phyloP scores from a whole-genome alignment of 2,888 invertebrate species.

The Luperina nickerlii region DNA sequence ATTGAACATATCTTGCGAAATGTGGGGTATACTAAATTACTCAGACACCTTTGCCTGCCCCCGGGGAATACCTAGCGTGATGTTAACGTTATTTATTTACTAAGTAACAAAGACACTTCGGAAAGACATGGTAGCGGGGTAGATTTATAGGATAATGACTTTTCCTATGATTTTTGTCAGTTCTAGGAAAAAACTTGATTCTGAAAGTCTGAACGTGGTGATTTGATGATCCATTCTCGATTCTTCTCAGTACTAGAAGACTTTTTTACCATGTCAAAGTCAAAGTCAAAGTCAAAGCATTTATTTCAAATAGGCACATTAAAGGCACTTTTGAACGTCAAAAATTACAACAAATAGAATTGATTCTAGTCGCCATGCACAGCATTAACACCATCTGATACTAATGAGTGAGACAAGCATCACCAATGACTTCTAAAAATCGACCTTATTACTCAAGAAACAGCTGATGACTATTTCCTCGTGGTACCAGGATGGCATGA shows the following conservation, averaged over 20 bases:
- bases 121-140: neutral
- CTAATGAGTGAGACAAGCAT: neutral
- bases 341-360: too few relatives aligned
- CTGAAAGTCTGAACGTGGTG: neutral
- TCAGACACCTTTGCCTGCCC: neutral
- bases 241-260: neutral
- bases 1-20: neutral
- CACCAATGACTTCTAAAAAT: slow-evolving; percentile 6
- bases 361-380: too few relatives aligned
- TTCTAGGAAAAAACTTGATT: neutral
- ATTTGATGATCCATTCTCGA: neutral
- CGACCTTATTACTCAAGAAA: slow-evolving; percentile 23
- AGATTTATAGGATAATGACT: neutral
- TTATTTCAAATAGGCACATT: too few relatives aligned
- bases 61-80: neutral
- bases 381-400: neutral
- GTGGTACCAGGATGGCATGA: slow-evolving; percentile 35
- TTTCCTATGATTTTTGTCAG: neutral
- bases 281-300: too few relatives aligned
- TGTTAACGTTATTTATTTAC: neutral
- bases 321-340: too few relatives aligned
- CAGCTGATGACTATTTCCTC: slow-evolving; percentile 42
- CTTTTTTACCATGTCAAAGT: too few relatives aligned
- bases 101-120: neutral
- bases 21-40: neutral